Percentiles rank a stretch among this genome's conserved stretches.
Evolutionary conservation across 2,113 vertebrate species (phyloP).

Genomic region (Stigmatopora nigra): DNA sequence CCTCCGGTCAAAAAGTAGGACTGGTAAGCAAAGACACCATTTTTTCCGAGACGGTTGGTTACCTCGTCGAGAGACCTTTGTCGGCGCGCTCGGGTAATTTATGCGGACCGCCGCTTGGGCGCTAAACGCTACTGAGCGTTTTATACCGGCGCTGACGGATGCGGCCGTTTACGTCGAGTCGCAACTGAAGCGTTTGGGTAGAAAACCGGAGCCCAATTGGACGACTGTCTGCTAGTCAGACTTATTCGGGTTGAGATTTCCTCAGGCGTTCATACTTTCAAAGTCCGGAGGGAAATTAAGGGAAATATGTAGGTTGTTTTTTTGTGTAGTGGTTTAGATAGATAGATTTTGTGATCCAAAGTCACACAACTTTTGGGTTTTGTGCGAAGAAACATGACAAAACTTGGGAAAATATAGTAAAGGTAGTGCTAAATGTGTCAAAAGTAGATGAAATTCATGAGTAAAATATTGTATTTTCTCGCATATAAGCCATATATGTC

Average conservation of each 20-base stretch:
- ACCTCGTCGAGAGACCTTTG: conserved; percentile 1
- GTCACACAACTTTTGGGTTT: no score
- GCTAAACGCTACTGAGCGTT: not conserved
- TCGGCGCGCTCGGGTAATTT: conserved; percentile 1
- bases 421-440: no score
- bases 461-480: no score
- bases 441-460: no score
- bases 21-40: conserved; percentile 51
- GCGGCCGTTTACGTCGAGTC: not conserved
- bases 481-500: no score
- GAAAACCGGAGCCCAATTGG: not conserved
- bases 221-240: not conserved
- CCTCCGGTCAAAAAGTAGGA: conserved; percentile 66
- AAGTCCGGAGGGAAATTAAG: not conserved
- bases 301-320: not conserved
- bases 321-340: not conserved
- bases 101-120: not conserved
- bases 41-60: conserved; percentile 31
- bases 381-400: no score
- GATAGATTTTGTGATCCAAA: no score
- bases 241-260: not conserved
- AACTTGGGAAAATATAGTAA: no score
- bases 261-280: not conserved
- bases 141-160: not conserved
- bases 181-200: not conserved